A percentile compares a stretch with the other conserved stretches of the same genome.
These are phyloP conservation scores for Pseudoips prasinana DNA, from an alignment of 2,888 invertebrate genomes.

Conservation along the genomic window DNA sequence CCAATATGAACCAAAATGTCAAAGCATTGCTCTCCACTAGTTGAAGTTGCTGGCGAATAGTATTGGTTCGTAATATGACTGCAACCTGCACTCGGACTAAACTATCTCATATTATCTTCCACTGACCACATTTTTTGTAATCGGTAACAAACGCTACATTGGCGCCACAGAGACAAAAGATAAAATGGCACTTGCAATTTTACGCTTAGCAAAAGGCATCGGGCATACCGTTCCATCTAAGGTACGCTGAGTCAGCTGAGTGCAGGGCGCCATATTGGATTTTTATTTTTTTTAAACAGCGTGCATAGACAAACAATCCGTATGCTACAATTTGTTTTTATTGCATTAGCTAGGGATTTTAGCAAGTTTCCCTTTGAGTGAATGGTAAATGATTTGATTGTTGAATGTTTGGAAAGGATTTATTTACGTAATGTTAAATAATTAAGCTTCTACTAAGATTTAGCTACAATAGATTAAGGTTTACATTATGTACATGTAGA, in stretches of 20 bases:
- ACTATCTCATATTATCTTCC: too few relatives aligned
- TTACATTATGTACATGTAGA: too few relatives aligned
- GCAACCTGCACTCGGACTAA: too few relatives aligned
- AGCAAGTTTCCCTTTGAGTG: slow-evolving; percentile 19
- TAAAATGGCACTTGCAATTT: slow-evolving; percentile 42
- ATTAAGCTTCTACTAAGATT: too few relatives aligned
- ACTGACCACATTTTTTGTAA: too few relatives aligned
- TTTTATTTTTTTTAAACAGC: slow-evolving; percentile 64
- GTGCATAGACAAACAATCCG: slow-evolving; percentile 50
- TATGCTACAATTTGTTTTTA: slow-evolving; percentile 48
- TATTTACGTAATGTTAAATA: too few relatives aligned
- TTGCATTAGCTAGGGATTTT: slow-evolving; percentile 30
- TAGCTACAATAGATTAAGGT: too few relatives aligned
- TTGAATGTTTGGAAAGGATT: slow-evolving; percentile 12
- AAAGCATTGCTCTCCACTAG: too few relatives aligned
- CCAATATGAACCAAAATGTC: too few relatives aligned
- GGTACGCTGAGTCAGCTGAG: slow-evolving; percentile 74
- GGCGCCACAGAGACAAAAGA: slow-evolving; percentile 37
- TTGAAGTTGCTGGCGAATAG: too few relatives aligned
- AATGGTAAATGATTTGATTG: slow-evolving; percentile 16
- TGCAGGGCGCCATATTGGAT: slow-evolving; percentile 59
- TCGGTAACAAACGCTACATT: neutral
- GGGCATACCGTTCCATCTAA: slow-evolving; percentile 51
- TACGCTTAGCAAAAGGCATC: slow-evolving; percentile 44
- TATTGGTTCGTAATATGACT: too few relatives aligned